Conservation (phyloP, 2,797 vertebrate species). For the Ficedula albicollis region DNA sequence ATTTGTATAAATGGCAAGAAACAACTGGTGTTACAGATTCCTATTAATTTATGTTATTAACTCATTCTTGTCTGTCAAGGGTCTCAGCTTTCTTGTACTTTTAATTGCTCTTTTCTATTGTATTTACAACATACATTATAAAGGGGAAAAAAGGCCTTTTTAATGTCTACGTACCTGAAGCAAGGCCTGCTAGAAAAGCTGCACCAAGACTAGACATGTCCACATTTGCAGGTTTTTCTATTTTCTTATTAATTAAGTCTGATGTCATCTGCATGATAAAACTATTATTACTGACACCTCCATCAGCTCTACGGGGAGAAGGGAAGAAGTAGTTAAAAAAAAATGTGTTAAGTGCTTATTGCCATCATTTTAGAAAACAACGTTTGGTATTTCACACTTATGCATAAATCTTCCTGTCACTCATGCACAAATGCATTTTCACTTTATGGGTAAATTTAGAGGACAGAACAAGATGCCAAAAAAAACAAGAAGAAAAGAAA, state of each 20-base stretch:
- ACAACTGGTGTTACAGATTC: neutral
- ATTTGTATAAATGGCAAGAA: neutral
- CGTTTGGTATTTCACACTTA: neutral
- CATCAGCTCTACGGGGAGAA: slow-evolving; percentile 84
- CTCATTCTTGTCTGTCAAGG: neutral
- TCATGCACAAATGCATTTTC: neutral
- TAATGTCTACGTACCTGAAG: slow-evolving; percentile 80
- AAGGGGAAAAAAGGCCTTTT: neutral
- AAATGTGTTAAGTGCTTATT: neutral
- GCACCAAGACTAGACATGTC: slow-evolving; percentile 95
- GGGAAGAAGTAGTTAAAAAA: neutral
- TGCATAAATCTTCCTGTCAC: neutral
- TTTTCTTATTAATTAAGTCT: slow-evolving; percentile 85
- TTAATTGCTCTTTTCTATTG: neutral
- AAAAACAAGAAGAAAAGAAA: neutral
- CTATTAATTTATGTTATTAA: neutral
- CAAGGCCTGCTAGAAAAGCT: slow-evolving; percentile 91
- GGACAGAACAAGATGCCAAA: neutral
- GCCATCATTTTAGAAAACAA: neutral
- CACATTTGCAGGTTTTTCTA: slow-evolving; percentile 78
- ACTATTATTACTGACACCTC: slow-evolving; percentile 90
- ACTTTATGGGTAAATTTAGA: neutral
- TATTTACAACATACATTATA: neutral
- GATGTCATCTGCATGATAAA: slow-evolving; percentile 98
- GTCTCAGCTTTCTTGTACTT: neutral